These are phyloP conservation scores for Actenoides hombroni DNA, from an alignment of 2,113 vertebrate genomes.

Conservation along the genomic window DNA sequence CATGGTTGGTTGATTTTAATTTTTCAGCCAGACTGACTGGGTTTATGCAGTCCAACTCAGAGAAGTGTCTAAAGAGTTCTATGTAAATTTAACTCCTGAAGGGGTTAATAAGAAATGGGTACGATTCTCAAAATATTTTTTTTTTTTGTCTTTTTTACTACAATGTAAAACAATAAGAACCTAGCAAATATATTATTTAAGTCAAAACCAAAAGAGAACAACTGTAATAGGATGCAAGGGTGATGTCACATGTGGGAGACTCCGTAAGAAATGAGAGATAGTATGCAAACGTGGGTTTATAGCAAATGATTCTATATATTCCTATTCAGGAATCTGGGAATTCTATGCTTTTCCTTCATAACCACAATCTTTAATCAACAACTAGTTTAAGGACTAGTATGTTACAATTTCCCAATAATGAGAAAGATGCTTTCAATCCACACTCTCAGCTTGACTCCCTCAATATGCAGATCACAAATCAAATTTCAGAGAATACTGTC, in stretches of 20 bases:
- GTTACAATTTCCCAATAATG: neutral
- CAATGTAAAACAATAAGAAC: neutral
- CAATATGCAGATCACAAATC: neutral
- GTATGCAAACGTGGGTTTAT: neutral
- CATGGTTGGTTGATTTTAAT: neutral
- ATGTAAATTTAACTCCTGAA: neutral
- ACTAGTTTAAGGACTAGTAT: neutral
- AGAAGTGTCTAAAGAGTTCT: neutral
- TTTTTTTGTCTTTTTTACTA: neutral
- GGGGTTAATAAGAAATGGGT: neutral
- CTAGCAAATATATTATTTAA: neutral
- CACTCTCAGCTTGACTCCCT: neutral
- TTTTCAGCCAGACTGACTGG: neutral
- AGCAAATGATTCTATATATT: neutral
- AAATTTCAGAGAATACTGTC: neutral
- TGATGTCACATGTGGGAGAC: rapidly evolving
- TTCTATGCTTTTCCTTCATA: neutral
- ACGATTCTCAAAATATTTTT: neutral
- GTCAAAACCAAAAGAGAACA: neutral
- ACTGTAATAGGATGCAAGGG: neutral
- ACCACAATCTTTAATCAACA: neutral
- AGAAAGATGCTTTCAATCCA: neutral
- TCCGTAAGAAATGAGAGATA: neutral
- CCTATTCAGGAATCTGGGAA: neutral
- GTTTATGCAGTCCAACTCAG: neutral